Base-by-base conservation (phyloP, 1,140 invertebrate species). In the Apis laboriosa region DNA sequence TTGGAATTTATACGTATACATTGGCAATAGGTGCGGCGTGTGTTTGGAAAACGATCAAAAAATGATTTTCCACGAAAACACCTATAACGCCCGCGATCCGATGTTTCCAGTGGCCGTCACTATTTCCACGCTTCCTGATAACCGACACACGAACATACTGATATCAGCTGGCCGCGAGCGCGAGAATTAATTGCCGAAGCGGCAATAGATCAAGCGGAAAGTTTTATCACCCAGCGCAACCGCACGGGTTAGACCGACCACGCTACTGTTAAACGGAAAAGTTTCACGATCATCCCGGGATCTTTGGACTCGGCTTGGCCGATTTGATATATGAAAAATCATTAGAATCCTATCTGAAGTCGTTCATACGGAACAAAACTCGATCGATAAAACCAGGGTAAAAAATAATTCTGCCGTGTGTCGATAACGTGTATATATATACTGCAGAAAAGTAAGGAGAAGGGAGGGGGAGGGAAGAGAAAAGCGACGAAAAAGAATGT, bases 111-210 rank as follows among this genome's bases (percentile, higher is more conserved):
- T 53, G 82, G 77, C 70, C 77, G 76, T 73, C 82, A 67, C 76
- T 84, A 68, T 84, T 80, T 80, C 77, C 78, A 68, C 70, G 77
- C 56, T 84, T 74, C 55, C 78, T 76, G 83, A 80, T 80, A 84
- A 80, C 77, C 51, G 71, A 68, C 83, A 49, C 83, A 70, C 77
- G 24, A 56, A 24, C 71, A 21, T 60, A 61, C 61, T 19, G 83
- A 75, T 84, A 84, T 80, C 83, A 75, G 64, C 64, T 67, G 61
- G 51, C 21, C 72, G 78, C 49, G 55, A 58, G 68, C 24, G 70
- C 55, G 49, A 80, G 77, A 84, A 84, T 84, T 84, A 84, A 84
- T 84, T 80, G 82, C 82, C 67, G 77, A 80, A 74, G 70, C 82
- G 60, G 82, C 77, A 72, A 84, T 84, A 80, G 77, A 84, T 84